Percentiles rank a stretch among this genome's conserved stretches.
These are phyloP conservation scores for Epinotia demarniana DNA, from an alignment of 2,888 invertebrate genomes.

Conservation along the genomic window DNA sequence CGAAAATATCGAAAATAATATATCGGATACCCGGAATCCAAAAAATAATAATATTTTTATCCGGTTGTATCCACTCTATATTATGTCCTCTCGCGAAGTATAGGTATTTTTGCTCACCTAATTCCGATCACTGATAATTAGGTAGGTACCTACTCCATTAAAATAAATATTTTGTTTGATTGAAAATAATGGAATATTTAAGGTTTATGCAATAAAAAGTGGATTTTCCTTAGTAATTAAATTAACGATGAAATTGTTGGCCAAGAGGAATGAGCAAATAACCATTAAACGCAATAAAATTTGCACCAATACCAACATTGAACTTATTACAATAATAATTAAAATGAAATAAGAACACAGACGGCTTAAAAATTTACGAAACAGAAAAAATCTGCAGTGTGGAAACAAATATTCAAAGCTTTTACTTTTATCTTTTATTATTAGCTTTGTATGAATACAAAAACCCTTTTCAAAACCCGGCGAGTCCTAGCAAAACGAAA, in stretches of 20 bases:
- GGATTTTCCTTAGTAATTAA: constrained; percentile 15
- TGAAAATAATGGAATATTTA: neutral
- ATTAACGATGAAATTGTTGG: constrained; percentile 1
- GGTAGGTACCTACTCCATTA: too few species aligned
- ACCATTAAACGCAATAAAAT: neutral
- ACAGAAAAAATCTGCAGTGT: neutral
- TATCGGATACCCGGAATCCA: too few species aligned
- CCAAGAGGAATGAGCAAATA: neutral
- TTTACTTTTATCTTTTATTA: too few species aligned
- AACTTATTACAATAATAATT: neutral
- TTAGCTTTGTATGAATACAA: constrained; percentile 20
- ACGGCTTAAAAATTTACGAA: constrained; percentile 6
- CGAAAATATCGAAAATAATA: too few species aligned
- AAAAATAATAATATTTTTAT: too few species aligned
- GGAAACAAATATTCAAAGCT: constrained; percentile 1
- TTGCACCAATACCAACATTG: neutral
- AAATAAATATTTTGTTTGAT: too few species aligned
- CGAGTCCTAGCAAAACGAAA: constrained; percentile 38
- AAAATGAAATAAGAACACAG: neutral
- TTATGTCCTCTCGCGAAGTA: too few species aligned
- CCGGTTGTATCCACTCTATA: too few species aligned
- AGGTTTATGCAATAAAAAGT: neutral
- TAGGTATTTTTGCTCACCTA: too few species aligned
- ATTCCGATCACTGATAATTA: too few species aligned
- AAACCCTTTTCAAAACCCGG: constrained; percentile 18